Evolutionary conservation across 2,888 invertebrate genomes (phyloP).

Genomic region (Branchellion lobata): DNA sequence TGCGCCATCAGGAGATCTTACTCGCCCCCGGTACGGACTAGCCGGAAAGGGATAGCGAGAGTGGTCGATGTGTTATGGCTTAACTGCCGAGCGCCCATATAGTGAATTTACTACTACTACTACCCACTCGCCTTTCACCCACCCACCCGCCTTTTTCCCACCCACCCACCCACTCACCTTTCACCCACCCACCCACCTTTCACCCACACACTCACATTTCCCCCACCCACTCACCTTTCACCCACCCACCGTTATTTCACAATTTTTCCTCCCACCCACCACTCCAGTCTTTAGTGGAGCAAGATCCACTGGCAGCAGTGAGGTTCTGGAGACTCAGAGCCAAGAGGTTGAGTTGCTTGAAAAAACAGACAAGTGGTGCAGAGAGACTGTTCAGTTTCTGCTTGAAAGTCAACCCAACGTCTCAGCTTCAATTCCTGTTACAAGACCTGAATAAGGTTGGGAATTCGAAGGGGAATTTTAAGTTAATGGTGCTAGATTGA

Average conservation of each 20-base stretch:
- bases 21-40: too few species aligned
- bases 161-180: neutral
- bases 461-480: too few species aligned
- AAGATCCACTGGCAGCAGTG: neutral
- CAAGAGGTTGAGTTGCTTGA: neutral
- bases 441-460: neutral
- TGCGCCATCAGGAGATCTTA: too few species aligned
- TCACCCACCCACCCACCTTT: neutral
- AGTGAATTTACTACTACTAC: too few species aligned
- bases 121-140: too few species aligned
- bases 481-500: too few species aligned
- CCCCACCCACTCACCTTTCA: neutral
- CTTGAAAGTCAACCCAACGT: neutral
- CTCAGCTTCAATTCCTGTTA: conserved; percentile 3
- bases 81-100: too few species aligned
- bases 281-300: neutral
- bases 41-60: too few species aligned
- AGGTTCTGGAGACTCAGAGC: neutral
- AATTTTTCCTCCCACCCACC: neutral
- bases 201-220: neutral
- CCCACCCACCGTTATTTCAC: neutral
- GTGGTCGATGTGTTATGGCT: too few species aligned
- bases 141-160: too few species aligned
- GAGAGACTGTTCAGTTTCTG: neutral
- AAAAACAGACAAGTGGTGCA: neutral